Evolutionary conservation across 2,797 vertebrate genomes (phyloP), one percentile per base, ranked within the genome.

Genomic region (Syndactyla subalaris): DNA sequence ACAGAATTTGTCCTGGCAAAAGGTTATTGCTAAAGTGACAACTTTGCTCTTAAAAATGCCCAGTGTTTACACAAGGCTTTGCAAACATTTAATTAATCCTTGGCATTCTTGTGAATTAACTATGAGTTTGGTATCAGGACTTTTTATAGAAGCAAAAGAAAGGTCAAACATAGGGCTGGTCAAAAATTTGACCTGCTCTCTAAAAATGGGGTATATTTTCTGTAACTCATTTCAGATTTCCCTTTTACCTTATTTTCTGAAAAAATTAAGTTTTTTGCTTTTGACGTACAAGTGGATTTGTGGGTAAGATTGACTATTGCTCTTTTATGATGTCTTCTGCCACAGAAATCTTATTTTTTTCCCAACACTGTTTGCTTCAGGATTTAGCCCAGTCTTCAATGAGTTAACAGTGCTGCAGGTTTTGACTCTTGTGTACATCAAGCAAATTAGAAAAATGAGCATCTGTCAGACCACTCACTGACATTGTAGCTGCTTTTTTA

Each of bases 61-160:
- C 32, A 43, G 34, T 94, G 75, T 95, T 96, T 93, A 92, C 63
- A 61, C 7, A 34, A 48, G 52, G n/a, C 61, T 95, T 88, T 87
- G 81, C 89, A 96, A 96, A 95, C 49, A 92, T 85, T 93, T 89
- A 83, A 59, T 78, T 83, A 85, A 72, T 88, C 72, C 76, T 49
- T 95, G 61, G 79, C 34, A 79, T 96, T 86, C 83, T 80, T 78
- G 41, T 68, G 81, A 87, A 86, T 77, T 70, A 94, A 71, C 86
- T 71, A 66, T 49, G 91, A 92, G 89, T 93, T 74, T 54, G 27
- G 41, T 89, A 93, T 94, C 89, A 22, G 34, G 61, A 38, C n/a
- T 93, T 93, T 94, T 87, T 65, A 55, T 21, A 94, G 81, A 67
- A 85, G 52, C 63, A 85, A 59, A 81, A 79, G 52, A 83, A 93